A percentile compares a stretch with the other conserved stretches of the same genome.
Evolutionary conservation across 2,113 vertebrate species (phyloP).

Genomic region (Myrmecobius fasciatus): DNA sequence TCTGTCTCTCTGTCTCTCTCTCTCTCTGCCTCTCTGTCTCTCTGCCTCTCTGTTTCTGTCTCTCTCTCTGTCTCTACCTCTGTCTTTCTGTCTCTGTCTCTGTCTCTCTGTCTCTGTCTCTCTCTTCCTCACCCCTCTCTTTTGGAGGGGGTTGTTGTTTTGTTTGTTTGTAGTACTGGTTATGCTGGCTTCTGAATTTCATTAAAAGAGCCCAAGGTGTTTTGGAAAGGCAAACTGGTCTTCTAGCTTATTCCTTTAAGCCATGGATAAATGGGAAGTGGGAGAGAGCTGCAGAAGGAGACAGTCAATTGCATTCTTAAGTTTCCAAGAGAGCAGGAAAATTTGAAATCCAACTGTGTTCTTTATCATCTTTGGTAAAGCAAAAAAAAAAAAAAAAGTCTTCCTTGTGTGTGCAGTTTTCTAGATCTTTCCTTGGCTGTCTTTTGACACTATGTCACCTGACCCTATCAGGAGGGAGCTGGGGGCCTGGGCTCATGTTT

Average conservation of each 20-base stretch:
- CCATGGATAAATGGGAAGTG: slow-evolving; percentile 19
- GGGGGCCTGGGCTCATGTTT: slow-evolving; percentile 86
- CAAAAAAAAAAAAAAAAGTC: slow-evolving; percentile 72
- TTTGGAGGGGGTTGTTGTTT: neutral
- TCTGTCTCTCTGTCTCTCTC: too few relatives aligned
- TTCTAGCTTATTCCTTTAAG: neutral
- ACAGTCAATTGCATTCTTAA: neutral
- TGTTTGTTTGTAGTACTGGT: neutral
- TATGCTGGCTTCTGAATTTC: neutral
- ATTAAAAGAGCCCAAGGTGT: slow-evolving; percentile 10
- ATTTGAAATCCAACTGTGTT: slow-evolving; percentile 69
- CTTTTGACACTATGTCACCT: slow-evolving; percentile 87
- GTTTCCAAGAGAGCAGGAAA: slow-evolving; percentile 67
- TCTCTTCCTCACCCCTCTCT: too few relatives aligned
- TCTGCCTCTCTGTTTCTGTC: too few relatives aligned
- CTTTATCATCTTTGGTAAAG: slow-evolving; percentile 66
- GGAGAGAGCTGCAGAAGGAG: slow-evolving; percentile 7
- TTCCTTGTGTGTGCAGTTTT: slow-evolving; percentile 76
- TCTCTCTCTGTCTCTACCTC: too few relatives aligned
- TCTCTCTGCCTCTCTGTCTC: too few relatives aligned
- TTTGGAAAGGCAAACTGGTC: neutral
- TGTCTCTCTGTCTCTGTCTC: too few relatives aligned
- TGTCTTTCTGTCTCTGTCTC: too few relatives aligned
- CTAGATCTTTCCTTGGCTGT: slow-evolving; percentile 85
- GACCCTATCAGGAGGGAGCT: slow-evolving; percentile 85